Percentiles rank a stretch among this genome's conserved stretches.
phyloP scores from a whole-genome alignment of 37 sponge, comb jelly and placozoan genomes.

The Dysidea cf. avara region DNA sequence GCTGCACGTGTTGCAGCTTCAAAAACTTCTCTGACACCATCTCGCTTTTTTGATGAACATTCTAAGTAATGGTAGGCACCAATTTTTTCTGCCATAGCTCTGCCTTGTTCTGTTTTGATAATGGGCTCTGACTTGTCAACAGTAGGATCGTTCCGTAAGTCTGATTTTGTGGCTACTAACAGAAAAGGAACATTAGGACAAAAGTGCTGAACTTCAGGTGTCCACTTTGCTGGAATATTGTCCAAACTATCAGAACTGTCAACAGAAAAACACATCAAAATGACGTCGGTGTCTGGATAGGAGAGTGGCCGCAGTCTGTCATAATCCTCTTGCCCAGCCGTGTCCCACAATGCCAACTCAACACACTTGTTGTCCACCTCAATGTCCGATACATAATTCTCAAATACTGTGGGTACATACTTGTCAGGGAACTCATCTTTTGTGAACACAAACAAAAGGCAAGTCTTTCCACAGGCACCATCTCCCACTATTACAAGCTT shows the following conservation, averaged over 20 bases:
- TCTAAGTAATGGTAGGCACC: conserved; percentile 68
- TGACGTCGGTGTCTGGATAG: conserved; percentile 99
- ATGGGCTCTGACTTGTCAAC: neutral
- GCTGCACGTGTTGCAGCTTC: conserved; percentile 43
- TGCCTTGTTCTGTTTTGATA: conserved; percentile 30
- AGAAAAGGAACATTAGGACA: conserved; percentile 77
- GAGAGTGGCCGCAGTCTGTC: conserved; percentile 92
- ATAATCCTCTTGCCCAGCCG: conserved; percentile 96
- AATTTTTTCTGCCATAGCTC: conserved; percentile 62
- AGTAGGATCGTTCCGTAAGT: conserved; percentile 55
- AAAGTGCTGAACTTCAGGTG: conserved; percentile 68
- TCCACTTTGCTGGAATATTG: conserved; percentile 97
- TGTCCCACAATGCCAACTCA: conserved; percentile 96
- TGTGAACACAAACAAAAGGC: conserved; percentile 94
- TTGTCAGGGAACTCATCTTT: conserved; percentile 97
- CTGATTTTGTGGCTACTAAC: conserved; percentile 70
- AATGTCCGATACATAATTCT: conserved; percentile 97
- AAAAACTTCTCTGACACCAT: conserved; percentile 76
- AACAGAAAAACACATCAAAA: conserved; percentile 96
- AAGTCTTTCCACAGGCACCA: conserved; percentile 98
- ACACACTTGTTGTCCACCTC: conserved; percentile 90
- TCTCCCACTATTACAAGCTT: conserved; percentile 99
- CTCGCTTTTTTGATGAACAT: conserved; percentile 71
- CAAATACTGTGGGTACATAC: conserved; percentile 96
- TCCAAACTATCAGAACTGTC: conserved; percentile 92